phyloP scores from a whole-genome alignment of 2,797 vertebrate species.

The Caiman crocodilus region DNA sequence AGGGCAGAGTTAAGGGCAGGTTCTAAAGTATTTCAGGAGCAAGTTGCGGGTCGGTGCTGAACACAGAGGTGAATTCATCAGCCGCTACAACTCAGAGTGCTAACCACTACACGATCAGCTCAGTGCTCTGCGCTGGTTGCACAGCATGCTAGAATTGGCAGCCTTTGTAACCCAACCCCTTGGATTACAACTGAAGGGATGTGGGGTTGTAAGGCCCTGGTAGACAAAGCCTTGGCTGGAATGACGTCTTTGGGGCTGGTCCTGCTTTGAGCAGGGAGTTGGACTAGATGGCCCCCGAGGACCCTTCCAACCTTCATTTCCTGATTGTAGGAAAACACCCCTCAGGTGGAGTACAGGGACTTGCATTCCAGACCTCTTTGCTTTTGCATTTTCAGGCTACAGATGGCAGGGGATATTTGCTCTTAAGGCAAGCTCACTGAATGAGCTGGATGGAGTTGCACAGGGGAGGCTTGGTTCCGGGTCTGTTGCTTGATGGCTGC shows the following conservation, averaged over 20 bases:
- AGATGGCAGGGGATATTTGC: neutral
- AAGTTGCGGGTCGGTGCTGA: neutral
- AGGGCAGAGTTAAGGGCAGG: neutral
- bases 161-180: neutral
- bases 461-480: neutral
- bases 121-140: neutral
- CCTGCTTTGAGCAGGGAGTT: too few relatives aligned
- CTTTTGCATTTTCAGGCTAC: neutral
- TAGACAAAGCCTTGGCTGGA: too few relatives aligned
- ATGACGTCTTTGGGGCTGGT: too few relatives aligned
- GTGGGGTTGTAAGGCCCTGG: neutral
- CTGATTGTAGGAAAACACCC: too few relatives aligned
- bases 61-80: neutral
- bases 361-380: neutral
- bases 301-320: too few relatives aligned
- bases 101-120: neutral
- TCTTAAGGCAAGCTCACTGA: neutral
- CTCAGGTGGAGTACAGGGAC: too few relatives aligned
- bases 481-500: neutral
- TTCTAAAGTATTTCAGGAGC: neutral
- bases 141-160: fast-evolving
- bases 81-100: neutral
- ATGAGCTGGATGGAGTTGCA: neutral
- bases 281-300: too few relatives aligned
- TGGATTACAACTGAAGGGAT: fast-evolving